Percentiles rank a stretch among this genome's conserved stretches.
Evolutionary conservation across 2,797 vertebrate species (phyloP).

Genomic region (Tarsius wallacei): DNA sequence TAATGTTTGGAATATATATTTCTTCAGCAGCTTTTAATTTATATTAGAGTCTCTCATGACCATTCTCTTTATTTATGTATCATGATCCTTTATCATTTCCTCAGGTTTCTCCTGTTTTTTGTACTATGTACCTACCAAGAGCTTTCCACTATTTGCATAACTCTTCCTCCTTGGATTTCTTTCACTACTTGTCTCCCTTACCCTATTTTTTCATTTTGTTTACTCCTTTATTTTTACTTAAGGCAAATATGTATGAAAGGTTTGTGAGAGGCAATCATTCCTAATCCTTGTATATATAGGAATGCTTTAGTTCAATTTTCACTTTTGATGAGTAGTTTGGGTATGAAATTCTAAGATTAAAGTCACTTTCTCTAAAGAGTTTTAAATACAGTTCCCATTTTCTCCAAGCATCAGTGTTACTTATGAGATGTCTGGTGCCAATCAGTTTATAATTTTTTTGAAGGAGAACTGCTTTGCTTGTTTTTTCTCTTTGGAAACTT

Average conservation of each 20-base stretch:
- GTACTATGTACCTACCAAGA: not conserved
- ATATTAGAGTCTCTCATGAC: not conserved
- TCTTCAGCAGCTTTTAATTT: not conserved
- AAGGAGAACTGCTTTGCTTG: not conserved
- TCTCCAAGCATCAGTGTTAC: not conserved
- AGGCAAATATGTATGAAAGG: not conserved
- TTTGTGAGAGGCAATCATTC: not conserved
- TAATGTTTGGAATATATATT: not conserved
- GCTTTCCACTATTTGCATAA: not conserved
- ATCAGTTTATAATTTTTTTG: not conserved
- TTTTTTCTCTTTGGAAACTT: not conserved
- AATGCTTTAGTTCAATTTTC: not conserved
- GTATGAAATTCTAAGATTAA: not conserved
- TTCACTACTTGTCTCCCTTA: not conserved
- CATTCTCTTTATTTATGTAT: not conserved
- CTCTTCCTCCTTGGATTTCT: not conserved
- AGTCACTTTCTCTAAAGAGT: not conserved
- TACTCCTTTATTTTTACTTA: not conserved
- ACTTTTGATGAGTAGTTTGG: not conserved
- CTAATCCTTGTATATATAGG: not conserved
- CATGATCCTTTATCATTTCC: not conserved
- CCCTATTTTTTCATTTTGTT: not conserved
- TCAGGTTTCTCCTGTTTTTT: not conserved
- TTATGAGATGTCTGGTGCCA: not conserved
- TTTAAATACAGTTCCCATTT: not conserved